Conservation (phyloP, 1,140 invertebrate genomes). For the Drosophila eugracilis region DNA sequence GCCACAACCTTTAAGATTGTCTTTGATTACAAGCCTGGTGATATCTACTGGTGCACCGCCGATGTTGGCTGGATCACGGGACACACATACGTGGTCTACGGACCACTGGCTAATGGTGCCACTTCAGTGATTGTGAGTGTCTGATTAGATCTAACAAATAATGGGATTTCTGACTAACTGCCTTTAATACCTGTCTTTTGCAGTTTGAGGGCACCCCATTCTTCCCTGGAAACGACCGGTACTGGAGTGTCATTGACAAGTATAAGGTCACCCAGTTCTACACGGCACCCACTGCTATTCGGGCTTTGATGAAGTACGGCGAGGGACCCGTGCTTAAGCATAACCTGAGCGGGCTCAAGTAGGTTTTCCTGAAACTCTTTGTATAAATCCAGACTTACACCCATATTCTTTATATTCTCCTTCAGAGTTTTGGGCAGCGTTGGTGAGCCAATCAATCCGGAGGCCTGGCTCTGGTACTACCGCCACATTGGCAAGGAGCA, state of each 20-base stretch:
- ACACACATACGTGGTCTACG: constrained; percentile 98
- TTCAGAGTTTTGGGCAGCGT: constrained; percentile 95
- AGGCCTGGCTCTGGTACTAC: constrained; percentile 99
- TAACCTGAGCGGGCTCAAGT: constrained; percentile 86
- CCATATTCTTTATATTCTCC: neutral
- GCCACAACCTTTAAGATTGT: constrained; percentile 96
- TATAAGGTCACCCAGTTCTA: constrained; percentile 99
- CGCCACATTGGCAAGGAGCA: constrained; percentile 92
- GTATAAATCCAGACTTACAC: neutral
- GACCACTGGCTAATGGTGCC: constrained; percentile 96
- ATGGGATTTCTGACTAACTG: constrained; percentile 7
- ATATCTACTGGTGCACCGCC: constrained; percentile 99
- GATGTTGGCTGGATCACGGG: constrained; percentile 99
- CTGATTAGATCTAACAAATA: neutral
- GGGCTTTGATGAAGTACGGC: constrained; percentile 97
- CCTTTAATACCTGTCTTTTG: constrained; percentile 42
- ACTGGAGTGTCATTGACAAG: constrained; percentile 97
- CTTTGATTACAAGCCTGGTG: constrained; percentile 96
- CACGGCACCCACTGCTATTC: constrained; percentile 98
- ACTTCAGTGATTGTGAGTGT: constrained; percentile 94
- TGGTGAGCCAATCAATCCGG: constrained; percentile 98
- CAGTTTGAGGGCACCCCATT: constrained; percentile 99
- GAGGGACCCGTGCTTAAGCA: constrained; percentile 90
- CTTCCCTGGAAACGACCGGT: constrained; percentile 94
- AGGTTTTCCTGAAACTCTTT: constrained; percentile 38